Base-by-base conservation (phyloP, 2,888 invertebrate species). In the Lycia hirtaria region DNA sequence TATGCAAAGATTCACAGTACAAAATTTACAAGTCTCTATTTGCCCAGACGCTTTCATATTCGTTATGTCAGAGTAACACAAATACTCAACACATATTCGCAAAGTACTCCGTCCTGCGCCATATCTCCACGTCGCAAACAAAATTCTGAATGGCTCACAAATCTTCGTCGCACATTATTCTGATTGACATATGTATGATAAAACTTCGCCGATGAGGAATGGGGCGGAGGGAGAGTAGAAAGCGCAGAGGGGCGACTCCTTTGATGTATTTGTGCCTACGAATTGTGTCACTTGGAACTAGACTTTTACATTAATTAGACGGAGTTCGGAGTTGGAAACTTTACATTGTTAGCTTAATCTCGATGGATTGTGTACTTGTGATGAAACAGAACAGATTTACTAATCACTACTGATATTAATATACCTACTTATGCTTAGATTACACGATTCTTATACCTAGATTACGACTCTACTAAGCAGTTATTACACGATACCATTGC, bases 111-210 rank as follows among this genome's bases (percentile, higher is more conserved):
- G 38, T 26, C 26, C 17, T 40, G 3, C 28, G 20, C 2, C 14
- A 44, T 44, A 50, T 53, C 53, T 50, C 32, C 48, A 40, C 37
- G 52, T 58, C 56, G 47, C 56, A 60, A 44, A 64, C 50, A 51
- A 60, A 60, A 67, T 54, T 41, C 56, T 54, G 60, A 60, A 60
- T 40, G 50, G 56, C 54, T 30, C 60, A 56, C 59, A 66, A 68
- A 67, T 61, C 67, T 64, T 56, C 53, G 51, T 55, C 56, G 45
- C 57, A 60, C 68, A 60, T 73, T 71, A 74, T 73, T 75, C 69
- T 74, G 75, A 76, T 72, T 73, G 75, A 73, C 76, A 67, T 66
- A 68, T 68, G 71, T 69, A 68, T 68, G 72, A 70, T 72, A 69
- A 69, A 74, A 72, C 67, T 67, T 67, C 57, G 35, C 28, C 35